Conservation (phyloP, 1,140 invertebrate species). For the Pristionchus pacificus region DNA sequence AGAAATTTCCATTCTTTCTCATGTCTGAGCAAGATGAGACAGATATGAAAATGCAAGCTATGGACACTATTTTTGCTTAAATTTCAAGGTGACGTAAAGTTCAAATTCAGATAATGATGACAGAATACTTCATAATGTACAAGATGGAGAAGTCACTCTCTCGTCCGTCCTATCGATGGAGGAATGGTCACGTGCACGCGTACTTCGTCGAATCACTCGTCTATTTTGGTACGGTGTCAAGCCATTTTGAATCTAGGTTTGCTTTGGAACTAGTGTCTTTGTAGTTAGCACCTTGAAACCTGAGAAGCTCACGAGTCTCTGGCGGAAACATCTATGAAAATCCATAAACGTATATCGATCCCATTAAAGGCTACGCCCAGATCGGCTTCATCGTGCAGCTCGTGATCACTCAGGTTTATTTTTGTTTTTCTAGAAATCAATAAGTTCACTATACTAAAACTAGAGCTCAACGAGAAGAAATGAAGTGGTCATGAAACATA, state of each 20-base stretch:
- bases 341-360: too few species aligned
- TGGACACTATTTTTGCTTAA: too few species aligned
- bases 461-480: neutral
- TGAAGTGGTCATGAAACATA: too few species aligned
- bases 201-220: slow-evolving; percentile 13
- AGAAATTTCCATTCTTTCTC: neutral
- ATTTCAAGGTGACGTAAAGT: too few species aligned
- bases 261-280: too few species aligned
- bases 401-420: neutral
- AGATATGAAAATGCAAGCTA: too few species aligned
- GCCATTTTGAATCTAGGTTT: too few species aligned
- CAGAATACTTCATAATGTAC: slow-evolving; percentile 16
- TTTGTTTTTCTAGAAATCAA: neutral
- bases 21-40: neutral
- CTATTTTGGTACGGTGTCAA: slow-evolving; percentile 26
- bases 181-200: slow-evolving; percentile 13
- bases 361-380: slow-evolving; percentile 27
- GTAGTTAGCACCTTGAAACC: too few species aligned
- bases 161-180: slow-evolving; percentile 15
- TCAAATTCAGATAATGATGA: slow-evolving; percentile 17
- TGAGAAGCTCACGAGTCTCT: neutral
- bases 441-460: neutral
- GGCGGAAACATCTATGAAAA: too few species aligned
- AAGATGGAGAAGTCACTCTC: slow-evolving; percentile 1
- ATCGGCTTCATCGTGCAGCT: neutral